Evolutionary conservation across 2,797 vertebrate species (phyloP).

Genomic region (Hydrophis major): DNA sequence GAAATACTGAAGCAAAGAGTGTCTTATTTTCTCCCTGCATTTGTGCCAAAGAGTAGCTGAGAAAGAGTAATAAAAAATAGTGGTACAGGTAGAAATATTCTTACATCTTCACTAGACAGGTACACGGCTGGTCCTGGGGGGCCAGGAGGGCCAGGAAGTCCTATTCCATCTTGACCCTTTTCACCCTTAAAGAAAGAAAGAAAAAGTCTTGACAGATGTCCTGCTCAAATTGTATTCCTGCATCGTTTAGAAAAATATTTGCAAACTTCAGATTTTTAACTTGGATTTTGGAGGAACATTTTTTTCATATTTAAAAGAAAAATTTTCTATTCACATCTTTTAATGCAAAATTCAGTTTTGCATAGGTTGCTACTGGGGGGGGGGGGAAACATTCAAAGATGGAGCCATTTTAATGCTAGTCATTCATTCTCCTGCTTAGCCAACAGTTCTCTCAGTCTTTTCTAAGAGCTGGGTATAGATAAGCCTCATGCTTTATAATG

Average conservation of each 20-base stretch:
- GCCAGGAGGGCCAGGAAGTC: slow-evolving; percentile 82
- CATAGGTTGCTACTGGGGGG: not conserved
- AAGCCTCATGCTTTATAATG: not conserved
- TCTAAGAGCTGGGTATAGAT: not conserved
- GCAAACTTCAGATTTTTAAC: not conserved
- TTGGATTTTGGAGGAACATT: not conserved
- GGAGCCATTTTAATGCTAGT: not conserved
- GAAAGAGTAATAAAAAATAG: not conserved
- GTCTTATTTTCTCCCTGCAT: no score
- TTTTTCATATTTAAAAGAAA: not conserved
- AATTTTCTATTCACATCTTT: not conserved
- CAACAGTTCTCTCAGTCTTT: not conserved
- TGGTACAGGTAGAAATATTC: not conserved
- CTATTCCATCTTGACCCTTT: slow-evolving; percentile 81
- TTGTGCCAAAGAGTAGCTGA: no score
- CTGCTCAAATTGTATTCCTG: not conserved
- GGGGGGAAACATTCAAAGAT: not conserved
- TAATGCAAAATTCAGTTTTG: not conserved
- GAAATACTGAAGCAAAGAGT: no score
- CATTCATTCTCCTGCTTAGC: not conserved
- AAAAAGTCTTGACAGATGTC: not conserved
- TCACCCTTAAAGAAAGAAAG: slow-evolving; percentile 78
- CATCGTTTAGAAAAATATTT: not conserved
- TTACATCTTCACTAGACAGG: slow-evolving; percentile 64
- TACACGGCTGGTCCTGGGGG: slow-evolving; percentile 82